Percentiles rank a stretch among this genome's conserved stretches.
Conservation (phyloP, 2,888 invertebrate genomes). For the Campoletis raptor region DNA sequence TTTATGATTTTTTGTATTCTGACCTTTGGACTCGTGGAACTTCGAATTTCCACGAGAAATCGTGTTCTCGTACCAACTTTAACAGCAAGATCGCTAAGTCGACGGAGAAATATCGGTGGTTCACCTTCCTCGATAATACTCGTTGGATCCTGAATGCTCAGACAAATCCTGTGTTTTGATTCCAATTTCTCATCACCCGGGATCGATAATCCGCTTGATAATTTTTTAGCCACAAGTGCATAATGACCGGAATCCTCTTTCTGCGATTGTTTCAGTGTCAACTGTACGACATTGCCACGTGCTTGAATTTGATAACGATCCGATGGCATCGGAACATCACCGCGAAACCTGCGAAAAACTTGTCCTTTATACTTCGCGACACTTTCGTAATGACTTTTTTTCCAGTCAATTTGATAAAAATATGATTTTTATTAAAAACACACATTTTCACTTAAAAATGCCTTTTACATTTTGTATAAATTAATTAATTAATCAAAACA, state of each 20-base stretch:
- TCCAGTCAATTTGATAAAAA: background rate
- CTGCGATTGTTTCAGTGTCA: slow-evolving; percentile 82
- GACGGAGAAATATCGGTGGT: slow-evolving; percentile 93
- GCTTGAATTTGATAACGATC: slow-evolving; percentile 89
- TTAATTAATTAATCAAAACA: background rate
- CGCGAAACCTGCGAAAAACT: slow-evolving; percentile 75
- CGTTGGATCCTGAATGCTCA: slow-evolving; percentile 80
- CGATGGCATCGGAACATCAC: slow-evolving; percentile 87
- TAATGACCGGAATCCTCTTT: slow-evolving; percentile 86
- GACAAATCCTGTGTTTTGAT: slow-evolving; percentile 75
- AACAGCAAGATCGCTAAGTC: slow-evolving; percentile 94
- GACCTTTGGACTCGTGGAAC: slow-evolving; percentile 91
- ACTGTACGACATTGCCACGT: slow-evolving; percentile 89
- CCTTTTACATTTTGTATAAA: background rate
- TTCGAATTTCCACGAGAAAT: slow-evolving; percentile 93
- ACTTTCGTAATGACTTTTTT: background rate
- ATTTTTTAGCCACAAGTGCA: slow-evolving; percentile 90
- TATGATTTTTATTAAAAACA: background rate
- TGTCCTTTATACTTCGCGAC: slow-evolving; percentile 7
- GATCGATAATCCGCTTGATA: slow-evolving; percentile 85
- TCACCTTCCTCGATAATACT: slow-evolving; percentile 86
- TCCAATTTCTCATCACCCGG: slow-evolving; percentile 70
- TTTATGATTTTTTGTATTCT: background rate
- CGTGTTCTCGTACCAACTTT: slow-evolving; percentile 96
- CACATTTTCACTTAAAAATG: background rate